phyloP scores from a whole-genome alignment of 2,888 invertebrate species.

The Parascotia fuliginaria region DNA sequence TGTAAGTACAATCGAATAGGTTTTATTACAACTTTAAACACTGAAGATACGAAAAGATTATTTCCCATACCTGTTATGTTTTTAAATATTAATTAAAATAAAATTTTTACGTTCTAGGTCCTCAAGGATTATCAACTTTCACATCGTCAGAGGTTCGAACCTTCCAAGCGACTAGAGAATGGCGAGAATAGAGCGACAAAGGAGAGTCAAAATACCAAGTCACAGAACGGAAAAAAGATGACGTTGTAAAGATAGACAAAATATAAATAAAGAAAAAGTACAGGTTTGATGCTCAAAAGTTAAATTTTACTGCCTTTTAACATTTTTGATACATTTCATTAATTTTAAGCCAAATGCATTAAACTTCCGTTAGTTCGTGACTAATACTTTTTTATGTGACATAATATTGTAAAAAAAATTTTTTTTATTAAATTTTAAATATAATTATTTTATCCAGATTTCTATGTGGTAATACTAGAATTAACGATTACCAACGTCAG shows the following conservation, averaged over 20 bases:
- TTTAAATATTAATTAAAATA: neutral
- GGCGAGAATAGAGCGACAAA: slow-evolving; percentile 64
- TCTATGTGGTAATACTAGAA: too few species aligned
- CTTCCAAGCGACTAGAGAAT: slow-evolving; percentile 80
- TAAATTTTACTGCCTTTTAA: slow-evolving; percentile 56
- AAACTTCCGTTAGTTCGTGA: slow-evolving; percentile 46
- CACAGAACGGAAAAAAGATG: slow-evolving; percentile 21
- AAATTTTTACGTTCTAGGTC: slow-evolving; percentile 58
- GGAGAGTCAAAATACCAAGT: slow-evolving; percentile 13
- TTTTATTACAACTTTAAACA: too few species aligned
- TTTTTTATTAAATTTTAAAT: slow-evolving; percentile 18
- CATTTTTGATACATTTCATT: slow-evolving; percentile 37
- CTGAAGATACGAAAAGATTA: too few species aligned
- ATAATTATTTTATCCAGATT: neutral
- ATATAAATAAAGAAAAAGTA: too few species aligned
- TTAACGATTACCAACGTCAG: neutral
- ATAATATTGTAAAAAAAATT: slow-evolving; percentile 45
- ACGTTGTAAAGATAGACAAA: slow-evolving; percentile 18
- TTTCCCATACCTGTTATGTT: too few species aligned
- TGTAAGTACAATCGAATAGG: too few species aligned
- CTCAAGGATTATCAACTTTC: slow-evolving; percentile 79
- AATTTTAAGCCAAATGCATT: slow-evolving; percentile 23
- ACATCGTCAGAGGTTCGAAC: slow-evolving; percentile 82
- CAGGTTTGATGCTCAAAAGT: slow-evolving; percentile 52
- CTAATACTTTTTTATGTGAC: slow-evolving; percentile 57